These are phyloP conservation scores for Protobothrops mucrosquamatus DNA, from an alignment of 2,113 vertebrate genomes.

Conservation along the genomic window DNA sequence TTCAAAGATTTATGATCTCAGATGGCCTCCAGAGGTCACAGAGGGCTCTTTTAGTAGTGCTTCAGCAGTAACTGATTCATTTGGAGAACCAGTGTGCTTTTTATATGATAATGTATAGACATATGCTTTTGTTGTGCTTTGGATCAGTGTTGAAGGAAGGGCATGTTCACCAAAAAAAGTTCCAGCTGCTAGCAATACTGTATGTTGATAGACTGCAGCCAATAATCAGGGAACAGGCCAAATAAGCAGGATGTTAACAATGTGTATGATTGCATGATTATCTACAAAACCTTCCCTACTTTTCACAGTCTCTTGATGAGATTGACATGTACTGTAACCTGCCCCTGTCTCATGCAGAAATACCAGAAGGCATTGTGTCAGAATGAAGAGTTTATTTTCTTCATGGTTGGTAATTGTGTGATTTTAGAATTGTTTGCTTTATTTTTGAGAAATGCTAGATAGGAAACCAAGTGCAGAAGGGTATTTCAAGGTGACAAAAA, in stretches of 20 bases:
- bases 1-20: constrained; percentile 88
- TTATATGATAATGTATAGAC: constrained; percentile 70
- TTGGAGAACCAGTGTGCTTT: constrained; percentile 69
- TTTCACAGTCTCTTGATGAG: constrained; percentile 72
- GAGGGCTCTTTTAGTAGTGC: constrained; percentile 41
- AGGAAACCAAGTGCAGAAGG: constrained; percentile 46
- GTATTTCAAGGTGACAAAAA: constrained; percentile 52
- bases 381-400: constrained; percentile 46
- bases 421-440: constrained; percentile 44
- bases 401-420: constrained; percentile 33
- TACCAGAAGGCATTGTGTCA: constrained; percentile 61
- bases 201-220: constrained; percentile 77
- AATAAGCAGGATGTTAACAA: constrained; percentile 89
- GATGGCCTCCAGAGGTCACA: constrained; percentile 77
- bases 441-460: constrained; percentile 58
- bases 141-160: constrained; percentile 91
- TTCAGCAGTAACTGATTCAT: constrained; percentile 70
- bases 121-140: constrained; percentile 82
- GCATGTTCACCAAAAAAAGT: constrained; percentile 87
- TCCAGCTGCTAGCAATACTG: constrained; percentile 86
- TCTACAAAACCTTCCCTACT: constrained; percentile 74
- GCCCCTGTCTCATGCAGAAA: constrained; percentile 70
- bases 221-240: constrained; percentile 74
- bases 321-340: constrained; percentile 70
- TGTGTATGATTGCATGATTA: constrained; percentile 79